Evolutionary conservation across 2,888 invertebrate genomes (phyloP).

Genomic region (Drosophila subquinaria): DNA sequence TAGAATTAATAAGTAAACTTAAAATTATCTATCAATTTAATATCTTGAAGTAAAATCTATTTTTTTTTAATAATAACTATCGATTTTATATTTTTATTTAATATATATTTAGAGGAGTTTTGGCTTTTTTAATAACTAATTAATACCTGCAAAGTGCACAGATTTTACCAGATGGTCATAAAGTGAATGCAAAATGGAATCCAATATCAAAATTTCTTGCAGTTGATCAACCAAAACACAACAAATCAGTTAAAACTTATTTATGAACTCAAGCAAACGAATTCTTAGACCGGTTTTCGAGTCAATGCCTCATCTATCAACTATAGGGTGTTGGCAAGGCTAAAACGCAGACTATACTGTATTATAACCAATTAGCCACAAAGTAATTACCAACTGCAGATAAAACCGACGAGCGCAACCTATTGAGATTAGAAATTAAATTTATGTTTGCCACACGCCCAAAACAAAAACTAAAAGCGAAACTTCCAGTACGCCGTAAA

Average conservation of each 20-base stretch:
- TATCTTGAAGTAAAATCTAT: neutral
- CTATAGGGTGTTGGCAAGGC: conserved; percentile 34
- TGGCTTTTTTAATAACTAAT: neutral
- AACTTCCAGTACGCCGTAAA: conserved; percentile 47
- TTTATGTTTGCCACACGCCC: conserved; percentile 21
- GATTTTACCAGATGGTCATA: neutral
- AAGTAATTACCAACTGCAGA: conserved; percentile 21
- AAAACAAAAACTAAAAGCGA: conserved; percentile 57
- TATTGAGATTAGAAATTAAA: conserved; percentile 31
- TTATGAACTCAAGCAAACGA: conserved; percentile 5
- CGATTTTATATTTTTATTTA: too few relatives aligned
- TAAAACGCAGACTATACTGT: conserved; percentile 16
- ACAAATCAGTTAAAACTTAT: conserved; percentile 38
- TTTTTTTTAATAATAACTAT: too few relatives aligned
- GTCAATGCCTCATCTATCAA: conserved; percentile 18
- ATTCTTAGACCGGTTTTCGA: conserved; percentile 47
- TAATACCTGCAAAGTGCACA: neutral
- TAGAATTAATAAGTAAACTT: neutral
- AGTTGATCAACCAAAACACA: conserved; percentile 19
- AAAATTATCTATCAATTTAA: neutral
- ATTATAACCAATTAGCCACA: conserved; percentile 28
- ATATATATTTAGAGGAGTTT: neutral
- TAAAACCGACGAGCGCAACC: conserved; percentile 12
- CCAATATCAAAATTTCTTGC: conserved; percentile 23
- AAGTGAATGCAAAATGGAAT: conserved; percentile 1